These are phyloP conservation scores for Cheilinus undulatus DNA, from an alignment of 2,113 vertebrate genomes.

Conservation along the genomic window DNA sequence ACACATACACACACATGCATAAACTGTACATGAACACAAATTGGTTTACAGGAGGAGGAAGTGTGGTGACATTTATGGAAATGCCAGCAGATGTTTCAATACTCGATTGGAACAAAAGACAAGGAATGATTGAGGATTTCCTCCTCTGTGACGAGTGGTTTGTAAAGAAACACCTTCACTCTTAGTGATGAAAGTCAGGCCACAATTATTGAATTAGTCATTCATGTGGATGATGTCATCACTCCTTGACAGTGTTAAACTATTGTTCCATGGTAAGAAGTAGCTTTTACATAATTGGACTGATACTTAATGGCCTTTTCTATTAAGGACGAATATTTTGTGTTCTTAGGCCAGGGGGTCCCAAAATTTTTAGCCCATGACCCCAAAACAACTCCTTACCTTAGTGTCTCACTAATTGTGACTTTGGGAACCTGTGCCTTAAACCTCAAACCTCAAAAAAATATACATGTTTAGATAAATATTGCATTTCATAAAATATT, in stretches of 20 bases:
- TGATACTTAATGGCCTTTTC: not conserved
- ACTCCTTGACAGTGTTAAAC: not conserved
- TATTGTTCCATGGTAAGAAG: not conserved
- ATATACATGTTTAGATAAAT: too few relatives aligned
- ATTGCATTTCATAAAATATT: too few relatives aligned
- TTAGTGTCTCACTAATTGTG: too few relatives aligned
- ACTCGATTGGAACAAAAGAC: conserved; percentile 19
- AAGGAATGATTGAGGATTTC: not conserved
- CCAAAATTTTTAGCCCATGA: too few relatives aligned
- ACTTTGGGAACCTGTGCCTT: not conserved
- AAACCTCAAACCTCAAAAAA: not conserved
- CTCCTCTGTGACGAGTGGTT: not conserved
- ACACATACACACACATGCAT: not conserved
- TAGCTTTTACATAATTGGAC: not conserved
- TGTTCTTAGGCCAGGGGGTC: too few relatives aligned
- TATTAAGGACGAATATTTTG: too few relatives aligned
- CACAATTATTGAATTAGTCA: conserved; percentile 31
- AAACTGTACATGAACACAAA: not conserved
- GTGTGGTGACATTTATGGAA: conserved; percentile 42
- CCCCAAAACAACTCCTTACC: too few relatives aligned
- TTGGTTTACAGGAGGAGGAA: conserved; percentile 67
- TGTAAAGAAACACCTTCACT: not conserved
- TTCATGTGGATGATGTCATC: conserved; percentile 7
- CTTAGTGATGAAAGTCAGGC: not conserved
- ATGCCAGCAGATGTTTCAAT: conserved; percentile 17